phyloP scores from a whole-genome alignment of 2,888 invertebrate species.

The Mimachlamys varia region DNA sequence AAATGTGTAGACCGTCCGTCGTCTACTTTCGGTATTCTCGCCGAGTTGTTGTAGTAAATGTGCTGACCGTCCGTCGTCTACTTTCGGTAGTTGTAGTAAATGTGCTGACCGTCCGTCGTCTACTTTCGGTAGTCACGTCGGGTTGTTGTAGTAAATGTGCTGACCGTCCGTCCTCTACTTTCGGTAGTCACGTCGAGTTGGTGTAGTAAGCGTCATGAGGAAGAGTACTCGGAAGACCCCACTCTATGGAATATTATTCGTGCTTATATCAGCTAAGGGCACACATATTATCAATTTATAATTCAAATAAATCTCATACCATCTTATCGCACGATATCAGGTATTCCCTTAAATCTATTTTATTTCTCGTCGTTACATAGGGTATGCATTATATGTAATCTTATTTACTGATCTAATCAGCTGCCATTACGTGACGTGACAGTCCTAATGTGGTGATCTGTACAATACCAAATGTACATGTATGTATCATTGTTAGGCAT shows the following conservation, averaged over 20 bases:
- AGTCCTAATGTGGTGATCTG: neutral
- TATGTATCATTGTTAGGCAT: neutral
- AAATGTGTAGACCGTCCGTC: too few species aligned
- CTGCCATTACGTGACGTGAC: neutral
- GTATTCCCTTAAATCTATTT: constrained; percentile 21
- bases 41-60: too few species aligned
- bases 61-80: too few species aligned
- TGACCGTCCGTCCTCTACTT: too few species aligned
- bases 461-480: neutral
- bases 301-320: neutral
- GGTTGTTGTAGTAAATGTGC: too few species aligned
- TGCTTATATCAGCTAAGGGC: neutral
- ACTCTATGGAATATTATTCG: neutral
- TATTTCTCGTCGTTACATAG: neutral
- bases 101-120: too few species aligned
- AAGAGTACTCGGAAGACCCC: neutral
- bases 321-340: neutral
- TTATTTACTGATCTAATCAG: neutral
- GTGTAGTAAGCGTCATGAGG: too few species aligned
- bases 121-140: too few species aligned
- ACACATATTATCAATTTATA: constrained; percentile 2
- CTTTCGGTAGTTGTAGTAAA: too few species aligned
- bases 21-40: too few species aligned
- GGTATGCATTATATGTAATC: neutral
- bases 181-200: too few species aligned